Percentiles rank a stretch among this genome's conserved stretches.
These are phyloP conservation scores for Linnaemya tessellans DNA, from an alignment of 2,888 invertebrate genomes.

Conservation along the genomic window DNA sequence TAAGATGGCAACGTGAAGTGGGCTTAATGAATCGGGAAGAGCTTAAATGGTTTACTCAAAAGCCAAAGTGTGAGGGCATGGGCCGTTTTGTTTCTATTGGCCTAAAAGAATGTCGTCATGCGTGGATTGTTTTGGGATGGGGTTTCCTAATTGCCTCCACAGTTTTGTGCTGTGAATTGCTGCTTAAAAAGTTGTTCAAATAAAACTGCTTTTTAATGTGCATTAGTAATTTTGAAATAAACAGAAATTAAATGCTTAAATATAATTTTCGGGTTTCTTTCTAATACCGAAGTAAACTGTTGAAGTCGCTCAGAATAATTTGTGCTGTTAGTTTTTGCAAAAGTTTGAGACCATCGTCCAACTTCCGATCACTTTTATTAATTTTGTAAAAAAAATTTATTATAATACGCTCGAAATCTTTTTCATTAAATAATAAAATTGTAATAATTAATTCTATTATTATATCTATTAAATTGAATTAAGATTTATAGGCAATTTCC, in stretches of 20 bases:
- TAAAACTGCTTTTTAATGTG: constrained; percentile 17
- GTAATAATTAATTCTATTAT: no score
- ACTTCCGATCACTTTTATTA: no score
- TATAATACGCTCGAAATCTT: no score
- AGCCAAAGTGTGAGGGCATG: constrained; percentile 84
- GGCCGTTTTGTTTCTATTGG: constrained; percentile 85
- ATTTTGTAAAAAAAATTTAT: no score
- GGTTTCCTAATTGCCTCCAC: constrained; percentile 76
- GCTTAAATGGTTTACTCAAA: constrained; percentile 85
- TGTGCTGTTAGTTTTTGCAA: no score
- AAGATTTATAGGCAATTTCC: no score
- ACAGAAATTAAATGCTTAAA: not conserved
- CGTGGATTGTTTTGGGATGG: constrained; percentile 82
- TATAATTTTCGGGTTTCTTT: not conserved
- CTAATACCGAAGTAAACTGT: no score
- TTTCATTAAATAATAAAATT: no score
- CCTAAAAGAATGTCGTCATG: constrained; percentile 84
- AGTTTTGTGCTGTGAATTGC: constrained; percentile 76
- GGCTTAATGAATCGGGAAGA: constrained; percentile 85
- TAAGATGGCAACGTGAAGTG: constrained; percentile 86
- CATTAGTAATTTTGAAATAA: not conserved
- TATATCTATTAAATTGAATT: no score
- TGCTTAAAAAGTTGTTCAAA: constrained; percentile 46
- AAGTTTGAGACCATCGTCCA: no score
- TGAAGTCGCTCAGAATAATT: no score